Base-by-base conservation (phyloP, 2,888 invertebrate genomes). In the Artemia sinica region DNA sequence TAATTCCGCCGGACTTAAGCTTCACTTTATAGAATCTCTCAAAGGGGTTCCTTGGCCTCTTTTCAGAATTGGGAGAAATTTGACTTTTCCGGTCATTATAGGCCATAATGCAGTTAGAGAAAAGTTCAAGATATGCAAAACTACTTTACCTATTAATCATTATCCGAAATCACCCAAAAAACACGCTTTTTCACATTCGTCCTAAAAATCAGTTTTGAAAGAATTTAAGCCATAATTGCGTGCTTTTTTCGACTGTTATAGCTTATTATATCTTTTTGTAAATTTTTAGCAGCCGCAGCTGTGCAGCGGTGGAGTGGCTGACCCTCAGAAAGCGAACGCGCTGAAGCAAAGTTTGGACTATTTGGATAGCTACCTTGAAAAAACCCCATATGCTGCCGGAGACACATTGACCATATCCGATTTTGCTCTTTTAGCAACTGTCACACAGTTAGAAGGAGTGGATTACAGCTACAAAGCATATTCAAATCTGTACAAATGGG, bases 351-450 rank as follows among this genome's bases (percentile, higher is more conserved):
- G 73, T 65, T 72, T 76, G 48, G 74, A 75, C 68, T 74, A 74
- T 71, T 71, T 76, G 70, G 74, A 76, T 69, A 68, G 69, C 8
- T 73, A 73, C 69, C 72, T 76, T 66, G 73, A 75, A 67, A 74
- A 73, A 13, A 73, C 72, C 41, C 73, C 73, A 52, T 77, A 75
- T 72, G 72, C 69, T 50, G 74, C 75, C 70, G 76, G 76, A 10
- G 75, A 76, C 63, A 72, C 72, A 49, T 71, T 76, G 71, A 76
- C 77, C 50, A 74, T 77, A 65, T 77, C 77, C 48, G 77, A 77
- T 71, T 72, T 77, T 52, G 73, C 75, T 52, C 72, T 77, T 69
- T 73, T 76, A 68, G 75, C 76, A 49, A 75, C 76, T 48, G 72
- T 77, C 12, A 75, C 76, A 11, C 74, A 76, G 49, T 72, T 74